Percentiles rank a stretch among this genome's conserved stretches.
These are phyloP conservation scores for Drosophila sucinea DNA, from an alignment of 1,140 invertebrate genomes.

Conservation along the genomic window DNA sequence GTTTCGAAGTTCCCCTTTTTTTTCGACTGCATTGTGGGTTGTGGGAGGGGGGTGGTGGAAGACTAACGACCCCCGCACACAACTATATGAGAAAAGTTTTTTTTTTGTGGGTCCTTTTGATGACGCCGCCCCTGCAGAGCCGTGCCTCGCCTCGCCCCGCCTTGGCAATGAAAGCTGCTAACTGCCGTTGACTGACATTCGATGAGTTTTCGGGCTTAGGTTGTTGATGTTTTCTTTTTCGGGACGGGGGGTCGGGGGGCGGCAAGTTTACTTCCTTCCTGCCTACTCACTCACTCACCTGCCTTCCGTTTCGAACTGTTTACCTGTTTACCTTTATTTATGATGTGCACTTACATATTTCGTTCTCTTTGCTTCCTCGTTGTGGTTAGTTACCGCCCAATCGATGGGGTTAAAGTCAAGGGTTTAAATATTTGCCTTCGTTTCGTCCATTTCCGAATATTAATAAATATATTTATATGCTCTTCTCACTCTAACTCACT, in stretches of 20 bases:
- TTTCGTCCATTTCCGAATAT: constrained; percentile 31
- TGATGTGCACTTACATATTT: constrained; percentile 62
- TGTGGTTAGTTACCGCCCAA: constrained; percentile 34
- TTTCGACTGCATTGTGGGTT: constrained; percentile 11
- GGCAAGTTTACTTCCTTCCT: constrained; percentile 22
- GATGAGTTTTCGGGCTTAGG: constrained; percentile 32
- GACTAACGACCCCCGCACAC: constrained; percentile 36
- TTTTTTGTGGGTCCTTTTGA: constrained; percentile 51
- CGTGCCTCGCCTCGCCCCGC: constrained; percentile 23
- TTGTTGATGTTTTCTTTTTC: constrained; percentile 24
- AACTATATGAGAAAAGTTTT: constrained; percentile 75
- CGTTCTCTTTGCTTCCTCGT: constrained; percentile 32
- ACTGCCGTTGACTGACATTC: constrained; percentile 61
- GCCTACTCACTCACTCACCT: constrained; percentile 7
- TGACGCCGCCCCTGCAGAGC: constrained; percentile 57
- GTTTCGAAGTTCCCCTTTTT: constrained; percentile 55
- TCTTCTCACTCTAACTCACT: constrained; percentile 28
- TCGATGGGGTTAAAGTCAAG: constrained; percentile 73
- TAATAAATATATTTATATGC: constrained; percentile 44
- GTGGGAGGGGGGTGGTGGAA: background rate
- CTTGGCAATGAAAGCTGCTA: constrained; percentile 79
- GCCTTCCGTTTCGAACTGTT: constrained; percentile 23
- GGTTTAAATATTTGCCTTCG: constrained; percentile 55
- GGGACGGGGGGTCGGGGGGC: background rate
- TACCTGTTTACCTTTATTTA: constrained; percentile 61